Percentiles rank a stretch among this genome's conserved stretches.
Conservation (phyloP, 1,140 invertebrate species). For the Mactra quadrangularis region DNA sequence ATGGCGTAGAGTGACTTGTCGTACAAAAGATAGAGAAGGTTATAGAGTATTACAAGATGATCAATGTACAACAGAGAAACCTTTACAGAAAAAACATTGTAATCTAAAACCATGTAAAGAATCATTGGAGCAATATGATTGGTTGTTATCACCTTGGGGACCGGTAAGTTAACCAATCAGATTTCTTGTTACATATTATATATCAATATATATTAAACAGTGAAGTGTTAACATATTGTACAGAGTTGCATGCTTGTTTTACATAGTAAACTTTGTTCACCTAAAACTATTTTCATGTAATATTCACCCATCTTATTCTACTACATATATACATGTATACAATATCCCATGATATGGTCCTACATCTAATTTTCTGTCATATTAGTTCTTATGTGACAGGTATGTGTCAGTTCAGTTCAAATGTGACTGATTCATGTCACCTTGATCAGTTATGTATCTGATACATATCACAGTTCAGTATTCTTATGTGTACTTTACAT, state of each 20-base stretch:
- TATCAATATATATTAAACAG: slow-evolving; percentile 19
- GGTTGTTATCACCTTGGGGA: slow-evolving; percentile 73
- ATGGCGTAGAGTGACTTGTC: slow-evolving; percentile 87
- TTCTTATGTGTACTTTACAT: no score
- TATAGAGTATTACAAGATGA: slow-evolving; percentile 43
- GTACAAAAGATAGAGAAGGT: slow-evolving; percentile 75
- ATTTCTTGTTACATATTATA: slow-evolving; percentile 3
- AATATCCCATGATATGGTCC: no score
- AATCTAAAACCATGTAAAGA: slow-evolving; percentile 60
- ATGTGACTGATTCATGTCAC: no score
- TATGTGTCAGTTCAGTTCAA: no score
- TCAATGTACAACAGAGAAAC: slow-evolving; percentile 58
- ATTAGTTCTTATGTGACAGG: no score
- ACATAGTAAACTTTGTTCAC: neutral
- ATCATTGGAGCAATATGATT: slow-evolving; percentile 60
- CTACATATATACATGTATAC: no score
- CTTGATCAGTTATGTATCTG: no score
- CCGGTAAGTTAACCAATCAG: slow-evolving; percentile 66
- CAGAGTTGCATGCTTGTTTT: slow-evolving; percentile 34
- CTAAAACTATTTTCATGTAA: no score
- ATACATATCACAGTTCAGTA: no score
- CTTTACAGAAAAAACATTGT: slow-evolving; percentile 58
- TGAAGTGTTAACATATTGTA: slow-evolving; percentile 28
- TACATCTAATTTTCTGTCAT: no score
- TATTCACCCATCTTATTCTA: no score